These are phyloP conservation scores for Propithecus coquereli DNA, from an alignment of 2,113 vertebrate species.

Conservation along the genomic window DNA sequence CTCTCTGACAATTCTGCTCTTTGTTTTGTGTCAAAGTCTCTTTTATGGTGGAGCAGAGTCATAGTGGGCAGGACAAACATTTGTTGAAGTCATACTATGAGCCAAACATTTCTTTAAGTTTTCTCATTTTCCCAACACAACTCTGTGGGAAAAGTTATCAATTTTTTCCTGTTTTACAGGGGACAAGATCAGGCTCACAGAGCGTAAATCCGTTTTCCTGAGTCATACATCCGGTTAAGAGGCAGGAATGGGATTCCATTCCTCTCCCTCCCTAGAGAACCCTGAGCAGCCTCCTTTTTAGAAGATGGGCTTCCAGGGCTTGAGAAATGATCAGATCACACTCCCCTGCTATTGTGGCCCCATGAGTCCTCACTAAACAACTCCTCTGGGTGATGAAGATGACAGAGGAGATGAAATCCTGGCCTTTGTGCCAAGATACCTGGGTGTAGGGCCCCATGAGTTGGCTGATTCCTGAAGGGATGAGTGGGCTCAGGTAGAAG, in stretches of 20 bases:
- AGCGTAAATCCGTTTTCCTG: neutral
- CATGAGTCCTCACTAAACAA: neutral
- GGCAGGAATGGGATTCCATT: neutral
- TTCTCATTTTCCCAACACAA: neutral
- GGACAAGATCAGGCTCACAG: neutral
- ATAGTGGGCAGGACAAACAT: neutral
- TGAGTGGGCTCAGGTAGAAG: neutral
- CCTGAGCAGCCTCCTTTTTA: neutral
- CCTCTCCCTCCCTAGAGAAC: neutral
- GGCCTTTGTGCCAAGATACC: neutral
- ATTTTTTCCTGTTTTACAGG: neutral
- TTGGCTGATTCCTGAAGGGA: neutral
- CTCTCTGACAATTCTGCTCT: neutral
- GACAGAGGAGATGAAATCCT: neutral
- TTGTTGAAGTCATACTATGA: neutral
- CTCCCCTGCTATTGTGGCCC: neutral
- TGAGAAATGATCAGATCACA: neutral
- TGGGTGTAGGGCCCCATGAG: neutral
- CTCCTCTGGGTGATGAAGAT: neutral
- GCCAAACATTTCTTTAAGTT: neutral
- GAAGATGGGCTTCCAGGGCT: neutral
- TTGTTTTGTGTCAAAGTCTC: neutral
- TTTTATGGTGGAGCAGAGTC: neutral
- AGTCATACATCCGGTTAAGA: neutral
- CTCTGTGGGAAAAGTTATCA: neutral